phyloP scores from a whole-genome alignment of 2,113 vertebrate genomes.

The Brachypteracias leptosomus region DNA sequence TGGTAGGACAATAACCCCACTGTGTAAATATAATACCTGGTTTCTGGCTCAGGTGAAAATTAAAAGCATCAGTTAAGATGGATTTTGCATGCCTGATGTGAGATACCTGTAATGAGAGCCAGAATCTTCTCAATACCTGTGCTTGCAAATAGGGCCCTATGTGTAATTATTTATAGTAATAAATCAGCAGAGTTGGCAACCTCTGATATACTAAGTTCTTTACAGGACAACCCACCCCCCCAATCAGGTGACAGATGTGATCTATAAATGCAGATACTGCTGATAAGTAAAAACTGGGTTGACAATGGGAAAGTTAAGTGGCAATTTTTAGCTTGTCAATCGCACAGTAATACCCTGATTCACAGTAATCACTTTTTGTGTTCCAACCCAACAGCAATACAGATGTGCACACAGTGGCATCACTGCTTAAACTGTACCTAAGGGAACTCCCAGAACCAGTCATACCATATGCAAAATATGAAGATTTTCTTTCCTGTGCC shows the following conservation, averaged over 20 bases:
- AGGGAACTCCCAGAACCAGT: slow-evolving; percentile 95
- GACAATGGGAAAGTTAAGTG: neutral
- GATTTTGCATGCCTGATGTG: neutral
- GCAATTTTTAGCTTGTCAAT: neutral
- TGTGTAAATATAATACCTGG: neutral
- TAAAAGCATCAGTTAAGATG: neutral
- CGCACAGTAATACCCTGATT: neutral
- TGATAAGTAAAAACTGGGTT: neutral
- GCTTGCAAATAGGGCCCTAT: neutral
- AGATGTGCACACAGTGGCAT: slow-evolving; percentile 96
- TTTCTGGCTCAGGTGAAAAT: neutral
- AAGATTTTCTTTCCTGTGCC: slow-evolving; percentile 90
- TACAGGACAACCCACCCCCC: neutral
- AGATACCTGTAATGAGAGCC: neutral
- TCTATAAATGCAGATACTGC: neutral
- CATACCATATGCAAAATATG: slow-evolving; percentile 91
- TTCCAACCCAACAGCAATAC: slow-evolving; percentile 83
- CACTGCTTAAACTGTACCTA: slow-evolving; percentile 94
- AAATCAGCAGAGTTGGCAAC: neutral
- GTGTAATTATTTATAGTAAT: neutral
- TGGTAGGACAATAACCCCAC: neutral
- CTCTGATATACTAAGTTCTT: neutral
- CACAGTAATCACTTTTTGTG: neutral
- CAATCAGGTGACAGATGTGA: neutral
- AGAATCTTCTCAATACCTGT: neutral